Conservation (phyloP, 92 coral and sea anemone genomes). For the Virgularia gustaviana region DNA sequence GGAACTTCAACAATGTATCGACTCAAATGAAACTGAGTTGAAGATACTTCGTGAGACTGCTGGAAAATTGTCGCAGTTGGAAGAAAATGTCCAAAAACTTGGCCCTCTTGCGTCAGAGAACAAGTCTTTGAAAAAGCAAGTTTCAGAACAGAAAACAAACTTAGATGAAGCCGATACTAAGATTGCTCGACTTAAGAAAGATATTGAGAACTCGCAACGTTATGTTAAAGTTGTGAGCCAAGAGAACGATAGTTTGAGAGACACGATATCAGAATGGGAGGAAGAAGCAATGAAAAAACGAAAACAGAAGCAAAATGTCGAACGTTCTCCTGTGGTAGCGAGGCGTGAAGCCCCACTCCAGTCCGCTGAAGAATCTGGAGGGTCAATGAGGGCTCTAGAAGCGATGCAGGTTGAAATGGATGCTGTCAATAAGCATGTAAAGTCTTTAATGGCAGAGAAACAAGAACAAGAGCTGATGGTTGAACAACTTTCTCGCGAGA, state of each 20-base stretch:
- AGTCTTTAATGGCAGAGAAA: constrained; percentile 51
- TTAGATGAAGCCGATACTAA: constrained; percentile 42
- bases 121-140: neutral
- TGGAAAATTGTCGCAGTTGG: constrained; percentile 1
- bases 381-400: constrained; percentile 50
- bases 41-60: constrained; percentile 23
- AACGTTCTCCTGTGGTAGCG: neutral
- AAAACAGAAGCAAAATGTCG: constrained; percentile 16
- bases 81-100: constrained; percentile 8
- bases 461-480: constrained; percentile 39
- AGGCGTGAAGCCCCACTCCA: neutral
- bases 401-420: constrained; percentile 69
- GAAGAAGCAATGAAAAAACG: constrained; percentile 12
- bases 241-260: constrained; percentile 22
- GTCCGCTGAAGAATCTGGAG: neutral
- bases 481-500: neutral
- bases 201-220: constrained; percentile 29
- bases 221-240: constrained; percentile 29
- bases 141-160: constrained; percentile 39
- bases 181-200: constrained; percentile 25
- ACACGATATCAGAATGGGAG: constrained; percentile 37
- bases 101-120: neutral
- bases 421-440: constrained; percentile 62
- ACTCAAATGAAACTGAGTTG: constrained; percentile 7
- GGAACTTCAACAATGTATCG: constrained; percentile 15